Evolutionary conservation across 1,140 invertebrate genomes (phyloP).

Genomic region (Belonocnema kinseyi): DNA sequence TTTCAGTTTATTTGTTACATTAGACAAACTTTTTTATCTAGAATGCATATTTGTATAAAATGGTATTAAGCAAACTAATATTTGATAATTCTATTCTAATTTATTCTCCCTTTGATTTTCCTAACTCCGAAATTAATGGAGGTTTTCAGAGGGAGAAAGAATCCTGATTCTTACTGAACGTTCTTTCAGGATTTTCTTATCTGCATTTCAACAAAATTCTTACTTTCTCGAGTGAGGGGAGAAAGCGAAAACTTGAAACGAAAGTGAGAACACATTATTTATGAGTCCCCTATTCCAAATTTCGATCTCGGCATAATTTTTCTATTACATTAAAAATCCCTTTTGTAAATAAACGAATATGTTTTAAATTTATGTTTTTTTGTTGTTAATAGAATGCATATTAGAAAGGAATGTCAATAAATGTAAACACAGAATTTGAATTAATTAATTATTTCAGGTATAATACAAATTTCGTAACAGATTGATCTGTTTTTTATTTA

Average conservation of each 20-base stretch:
- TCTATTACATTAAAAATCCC: not conserved
- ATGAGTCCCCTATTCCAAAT: not conserved
- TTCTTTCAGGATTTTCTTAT: conserved; percentile 6
- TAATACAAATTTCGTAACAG: too few relatives aligned
- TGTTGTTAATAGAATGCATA: too few relatives aligned
- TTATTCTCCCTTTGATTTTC: not conserved
- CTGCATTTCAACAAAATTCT: conserved; percentile 3
- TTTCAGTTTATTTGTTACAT: not conserved
- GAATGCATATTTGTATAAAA: not conserved
- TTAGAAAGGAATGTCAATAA: too few relatives aligned
- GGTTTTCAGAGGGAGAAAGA: not conserved
- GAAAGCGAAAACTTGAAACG: not conserved
- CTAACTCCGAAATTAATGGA: not conserved
- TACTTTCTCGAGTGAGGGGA: not conserved
- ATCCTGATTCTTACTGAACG: not conserved
- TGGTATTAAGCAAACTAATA: not conserved
- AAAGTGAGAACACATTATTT: conserved; percentile 10
- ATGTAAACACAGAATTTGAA: too few relatives aligned
- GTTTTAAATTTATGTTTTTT: not conserved
- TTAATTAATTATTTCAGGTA: too few relatives aligned
- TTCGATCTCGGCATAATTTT: not conserved
- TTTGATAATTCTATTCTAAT: not conserved
- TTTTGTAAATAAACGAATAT: not conserved
- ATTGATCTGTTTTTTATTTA: too few relatives aligned
- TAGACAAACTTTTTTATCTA: not conserved